A percentile compares a stretch with the other conserved stretches of the same genome.
Evolutionary conservation across 1,140 invertebrate genomes (phyloP).

Genomic region (Laupala kohalensis): DNA sequence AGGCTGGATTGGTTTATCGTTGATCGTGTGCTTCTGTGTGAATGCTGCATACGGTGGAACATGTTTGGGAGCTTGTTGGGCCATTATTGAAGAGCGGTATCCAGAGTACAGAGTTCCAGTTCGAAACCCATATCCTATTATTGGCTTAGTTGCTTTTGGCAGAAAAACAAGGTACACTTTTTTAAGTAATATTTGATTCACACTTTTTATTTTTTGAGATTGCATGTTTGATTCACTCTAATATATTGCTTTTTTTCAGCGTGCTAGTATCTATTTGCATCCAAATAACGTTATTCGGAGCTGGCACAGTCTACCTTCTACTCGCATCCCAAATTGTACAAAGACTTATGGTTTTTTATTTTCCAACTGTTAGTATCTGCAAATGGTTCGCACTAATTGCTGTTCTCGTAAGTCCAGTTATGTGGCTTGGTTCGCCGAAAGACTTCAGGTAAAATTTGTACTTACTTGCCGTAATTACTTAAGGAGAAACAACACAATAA

Average conservation of each 20-base stretch:
- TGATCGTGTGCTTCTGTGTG: conserved; percentile 42
- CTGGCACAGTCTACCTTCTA: conserved; percentile 51
- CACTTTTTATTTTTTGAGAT: neutral
- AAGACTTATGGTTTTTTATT: conserved; percentile 33
- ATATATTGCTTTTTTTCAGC: conserved; percentile 19
- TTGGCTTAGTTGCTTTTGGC: conserved; percentile 45
- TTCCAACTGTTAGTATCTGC: conserved; percentile 37
- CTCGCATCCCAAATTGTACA: conserved; percentile 49
- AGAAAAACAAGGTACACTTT: conserved; percentile 46
- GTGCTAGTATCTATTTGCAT: conserved; percentile 36
- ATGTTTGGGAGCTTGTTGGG: conserved; percentile 51
- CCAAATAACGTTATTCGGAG: conserved; percentile 52
- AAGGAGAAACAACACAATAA: too few species aligned
- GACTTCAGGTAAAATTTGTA: conserved; percentile 54
- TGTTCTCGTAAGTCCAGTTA: conserved; percentile 41
- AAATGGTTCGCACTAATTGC: conserved; percentile 50
- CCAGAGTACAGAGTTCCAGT: conserved; percentile 40
- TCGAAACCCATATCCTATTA: conserved; percentile 53
- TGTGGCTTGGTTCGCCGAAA: conserved; percentile 56
- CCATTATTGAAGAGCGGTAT: conserved; percentile 51
- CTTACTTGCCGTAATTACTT: too few species aligned
- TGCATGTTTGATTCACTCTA: neutral
- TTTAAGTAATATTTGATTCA: too few species aligned
- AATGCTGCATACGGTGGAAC: conserved; percentile 45
- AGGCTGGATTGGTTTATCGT: conserved; percentile 50